Evolutionary conservation across 1,140 invertebrate species (phyloP), one percentile per base, ranked within the genome.

Genomic region (Gonioctena quinquepunctata): DNA sequence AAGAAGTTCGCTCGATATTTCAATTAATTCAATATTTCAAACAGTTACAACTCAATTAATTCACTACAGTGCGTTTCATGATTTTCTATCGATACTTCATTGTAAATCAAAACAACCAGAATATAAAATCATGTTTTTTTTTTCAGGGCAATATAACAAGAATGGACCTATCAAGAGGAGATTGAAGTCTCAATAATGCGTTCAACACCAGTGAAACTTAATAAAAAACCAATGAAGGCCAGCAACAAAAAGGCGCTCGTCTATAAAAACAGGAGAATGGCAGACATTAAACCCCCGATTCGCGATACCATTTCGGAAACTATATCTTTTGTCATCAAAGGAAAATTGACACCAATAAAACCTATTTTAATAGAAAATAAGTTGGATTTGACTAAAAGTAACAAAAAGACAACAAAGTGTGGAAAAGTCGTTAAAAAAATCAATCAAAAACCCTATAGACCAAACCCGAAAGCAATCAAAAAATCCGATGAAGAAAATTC

Each of bases 311-410:
- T 82, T 22, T 76, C 77, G 0, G 81, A 82, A 61, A 82, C 81
- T n/a, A 83, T 81, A 63, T 76, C 79, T 2, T 81, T 78, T 64
- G 80, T 82, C 8, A 81, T 82, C 8, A 78, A 80, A 19, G 82
- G 83, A 3, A 83, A 85, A 71, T 57, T 81, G 26, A 77, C 80
- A 66, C 72, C 77, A 23, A 61, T 70, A 74, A 81, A 75, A 81
- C 83, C 66, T 78, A 81, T 8, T 13, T 19, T 50, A 3, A 27
- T 57, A 8, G 54, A 59, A 19, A 67, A 67, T 5, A 33, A 22
- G 19, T 13, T 27, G 8, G 65, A 28, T 28, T 13, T 28, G 16
- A 56, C 26, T 5, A 52, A 66, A 42, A 25, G n/a, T n/a, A 42
- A 42, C 7, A 19, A 52, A n/a, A 16, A 16, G 23, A 7, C 22